Evolutionary conservation across 2,113 vertebrate species (phyloP).

Genomic region (Mesocricetus auratus): DNA sequence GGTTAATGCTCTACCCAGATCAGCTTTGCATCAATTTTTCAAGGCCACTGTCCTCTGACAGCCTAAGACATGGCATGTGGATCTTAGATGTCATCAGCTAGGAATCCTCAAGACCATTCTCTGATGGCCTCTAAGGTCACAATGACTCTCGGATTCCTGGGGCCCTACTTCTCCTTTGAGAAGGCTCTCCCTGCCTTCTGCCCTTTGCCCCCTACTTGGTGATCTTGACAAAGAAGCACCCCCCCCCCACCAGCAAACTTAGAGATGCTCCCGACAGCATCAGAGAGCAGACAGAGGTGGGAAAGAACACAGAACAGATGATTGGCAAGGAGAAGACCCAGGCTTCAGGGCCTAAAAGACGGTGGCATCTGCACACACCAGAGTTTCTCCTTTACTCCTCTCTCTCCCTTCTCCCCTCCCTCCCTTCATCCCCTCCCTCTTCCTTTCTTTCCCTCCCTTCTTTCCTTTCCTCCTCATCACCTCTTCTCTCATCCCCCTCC

Average conservation of each 20-base stretch:
- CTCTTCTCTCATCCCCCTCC: background rate
- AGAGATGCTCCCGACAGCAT: background rate
- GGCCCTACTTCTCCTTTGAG: background rate
- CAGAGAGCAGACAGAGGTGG: background rate
- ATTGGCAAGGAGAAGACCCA: background rate
- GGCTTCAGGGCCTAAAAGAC: background rate
- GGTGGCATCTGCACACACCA: background rate
- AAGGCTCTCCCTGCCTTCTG: background rate
- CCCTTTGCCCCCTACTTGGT: background rate
- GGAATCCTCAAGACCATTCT: background rate
- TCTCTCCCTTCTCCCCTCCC: too few relatives aligned
- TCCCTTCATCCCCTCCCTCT: too few relatives aligned
- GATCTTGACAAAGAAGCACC: background rate
- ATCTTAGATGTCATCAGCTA: background rate
- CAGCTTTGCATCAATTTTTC: background rate
- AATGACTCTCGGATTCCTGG: background rate
- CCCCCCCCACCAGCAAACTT: background rate
- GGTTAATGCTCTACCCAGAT: background rate
- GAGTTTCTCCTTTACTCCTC: background rate
- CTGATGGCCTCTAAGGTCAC: background rate
- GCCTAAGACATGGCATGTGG: background rate
- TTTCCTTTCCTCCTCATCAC: background rate
- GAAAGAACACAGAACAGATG: background rate
- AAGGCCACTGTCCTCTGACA: background rate
- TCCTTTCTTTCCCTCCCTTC: background rate